Evolutionary conservation across 2,888 invertebrate species (phyloP), one percentile per base, ranked within the genome.

Genomic region (Rhaphigaster nebulosa): DNA sequence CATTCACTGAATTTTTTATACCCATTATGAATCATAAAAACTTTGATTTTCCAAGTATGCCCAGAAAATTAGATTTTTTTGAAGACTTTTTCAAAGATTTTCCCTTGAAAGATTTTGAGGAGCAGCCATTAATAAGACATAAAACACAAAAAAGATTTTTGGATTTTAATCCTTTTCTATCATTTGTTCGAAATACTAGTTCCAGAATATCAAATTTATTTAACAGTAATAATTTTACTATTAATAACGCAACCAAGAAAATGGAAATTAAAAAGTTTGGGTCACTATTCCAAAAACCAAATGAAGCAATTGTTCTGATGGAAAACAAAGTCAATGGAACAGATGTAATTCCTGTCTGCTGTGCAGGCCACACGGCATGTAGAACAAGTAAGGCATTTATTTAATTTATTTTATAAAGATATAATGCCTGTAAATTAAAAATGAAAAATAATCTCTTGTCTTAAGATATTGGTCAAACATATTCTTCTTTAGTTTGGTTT

Each of bases 1-100:
- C 90, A 29, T 90, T 90, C 34, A 90, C 90, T 18, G 90, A 90
- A 90, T 90, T 84, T 90, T 90, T 90, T 84, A 90, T 90, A 50
- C 90, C 90, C 15, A n/a, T 90, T 18, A 84, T 54, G 84, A 90
- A 84, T 87, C 90, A 84, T 87, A 90, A 90, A 34, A 90, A 52
- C n/a, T 84, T 56, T 34, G 90, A 90, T 56, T 56, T 54, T 26
- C 65, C 50, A 41, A 41, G 52, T 10, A 23, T 76, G 29, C 90
- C 90, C 0, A 90, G 80, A 34, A 90, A 90, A 87, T 84, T 90
- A 45, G 90, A 90, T 60, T 56, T 90, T 5, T 90, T 90, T n/a
- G 84, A 90, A 56, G 87, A 90, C 41, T 84, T 90, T 38, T 90
- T 90, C 20, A 90, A 90, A 84, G 87, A 90, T 84, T 90, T 90